phyloP scores from a whole-genome alignment of 2,888 invertebrate genomes.

The Volucella zonaria region DNA sequence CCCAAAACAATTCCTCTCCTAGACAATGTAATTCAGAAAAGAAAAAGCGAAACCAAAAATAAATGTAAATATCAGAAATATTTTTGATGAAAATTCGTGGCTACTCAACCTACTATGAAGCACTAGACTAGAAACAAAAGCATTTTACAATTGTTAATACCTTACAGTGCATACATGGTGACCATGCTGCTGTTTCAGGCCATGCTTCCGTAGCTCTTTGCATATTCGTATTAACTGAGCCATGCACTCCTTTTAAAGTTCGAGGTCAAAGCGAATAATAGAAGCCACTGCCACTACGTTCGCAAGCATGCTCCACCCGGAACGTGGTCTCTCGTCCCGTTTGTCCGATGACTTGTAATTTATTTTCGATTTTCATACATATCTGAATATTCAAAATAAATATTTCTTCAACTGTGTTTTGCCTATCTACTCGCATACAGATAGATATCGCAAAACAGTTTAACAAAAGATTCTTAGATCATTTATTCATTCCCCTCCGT shows the following conservation, averaged over 20 bases:
- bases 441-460: constrained; percentile 45
- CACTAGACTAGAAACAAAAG: constrained; percentile 39
- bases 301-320: constrained; percentile 18
- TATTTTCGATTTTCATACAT: constrained; percentile 61
- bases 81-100: constrained; percentile 30
- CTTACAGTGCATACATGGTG: neutral
- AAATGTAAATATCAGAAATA: constrained; percentile 28
- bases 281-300: constrained; percentile 17
- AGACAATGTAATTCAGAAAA: neutral
- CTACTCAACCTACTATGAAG: constrained; percentile 4
- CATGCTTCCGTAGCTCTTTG: constrained; percentile 12
- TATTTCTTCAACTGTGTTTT: constrained; percentile 44
- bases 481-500: constrained; percentile 40
- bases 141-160: constrained; percentile 19
- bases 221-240: constrained; percentile 28
- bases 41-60: neutral
- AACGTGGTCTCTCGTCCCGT: neutral
- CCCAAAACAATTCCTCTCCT: too few species aligned
- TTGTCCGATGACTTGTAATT: constrained; percentile 55
- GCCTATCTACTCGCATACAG: constrained; percentile 35
- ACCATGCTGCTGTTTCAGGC: constrained; percentile 16
- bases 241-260: constrained; percentile 45
- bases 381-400: constrained; percentile 62
- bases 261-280: constrained; percentile 43
- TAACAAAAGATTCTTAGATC: constrained; percentile 60